Conservation (phyloP, 2,888 invertebrate genomes). For the Callimorpha dominula region DNA sequence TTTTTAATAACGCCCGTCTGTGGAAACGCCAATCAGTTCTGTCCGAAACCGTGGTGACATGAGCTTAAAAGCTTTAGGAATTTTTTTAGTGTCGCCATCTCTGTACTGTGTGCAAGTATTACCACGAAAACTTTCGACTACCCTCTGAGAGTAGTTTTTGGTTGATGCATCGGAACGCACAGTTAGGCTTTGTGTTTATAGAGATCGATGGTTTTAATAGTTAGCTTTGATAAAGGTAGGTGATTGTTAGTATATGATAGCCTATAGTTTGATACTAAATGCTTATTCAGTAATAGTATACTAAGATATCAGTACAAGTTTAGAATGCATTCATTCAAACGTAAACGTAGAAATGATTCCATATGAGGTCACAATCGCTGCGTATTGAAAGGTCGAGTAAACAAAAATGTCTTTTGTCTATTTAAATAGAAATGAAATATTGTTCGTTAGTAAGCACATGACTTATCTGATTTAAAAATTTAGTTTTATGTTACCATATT, state of each 20-base stretch:
- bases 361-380: no score
- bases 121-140: constrained; percentile 43
- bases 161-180: neutral
- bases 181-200: constrained; percentile 13
- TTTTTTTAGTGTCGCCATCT: constrained; percentile 65
- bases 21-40: constrained; percentile 48
- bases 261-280: neutral
- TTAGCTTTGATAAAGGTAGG: neutral
- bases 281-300: neutral
- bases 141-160: constrained; percentile 3
- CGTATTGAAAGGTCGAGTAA: neutral
- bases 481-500: neutral
- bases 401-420: neutral
- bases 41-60: constrained; percentile 59
- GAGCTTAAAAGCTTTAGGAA: constrained; percentile 72
- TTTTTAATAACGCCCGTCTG: constrained; percentile 39
- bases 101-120: constrained; percentile 27
- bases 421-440: neutral
- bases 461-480: neutral
- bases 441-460: no score
- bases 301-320: neutral
- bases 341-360: no score
- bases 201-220: neutral
- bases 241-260: neutral
- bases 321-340: no score